Percentiles rank a stretch among this genome's conserved stretches.
phyloP scores from a whole-genome alignment of 1,140 invertebrate species.

The Procambarus virginalis region DNA sequence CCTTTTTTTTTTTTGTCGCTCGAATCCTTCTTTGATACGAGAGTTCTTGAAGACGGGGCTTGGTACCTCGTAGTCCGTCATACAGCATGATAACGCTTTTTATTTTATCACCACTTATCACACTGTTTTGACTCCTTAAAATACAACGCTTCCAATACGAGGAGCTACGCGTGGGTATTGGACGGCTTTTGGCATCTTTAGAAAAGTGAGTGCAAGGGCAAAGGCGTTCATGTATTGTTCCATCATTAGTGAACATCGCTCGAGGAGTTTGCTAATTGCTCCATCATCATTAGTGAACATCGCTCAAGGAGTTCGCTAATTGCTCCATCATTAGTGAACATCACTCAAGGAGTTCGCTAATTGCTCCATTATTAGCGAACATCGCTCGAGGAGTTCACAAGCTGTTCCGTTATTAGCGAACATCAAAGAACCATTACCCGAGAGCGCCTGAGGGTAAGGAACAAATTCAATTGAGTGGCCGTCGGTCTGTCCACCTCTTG shows the following conservation, averaged over 20 bases:
- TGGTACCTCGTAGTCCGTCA: not conserved
- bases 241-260: not conserved
- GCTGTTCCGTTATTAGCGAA: slow-evolving; percentile 29
- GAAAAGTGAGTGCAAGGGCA: not conserved
- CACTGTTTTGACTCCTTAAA: not conserved
- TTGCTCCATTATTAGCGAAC: too few relatives aligned
- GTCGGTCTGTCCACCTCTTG: slow-evolving; percentile 65
- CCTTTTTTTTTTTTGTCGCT: not conserved
- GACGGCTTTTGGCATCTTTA: not conserved
- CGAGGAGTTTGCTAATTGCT: not conserved
- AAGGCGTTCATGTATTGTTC: too few relatives aligned
- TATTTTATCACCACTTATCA: not conserved
- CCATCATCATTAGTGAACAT: not conserved
- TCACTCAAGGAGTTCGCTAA: not conserved
- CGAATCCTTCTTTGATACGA: not conserved
- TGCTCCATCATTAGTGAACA: slow-evolving; percentile 39
- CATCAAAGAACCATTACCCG: slow-evolving; percentile 63
- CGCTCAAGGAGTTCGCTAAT: not conserved
- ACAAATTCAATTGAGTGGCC: slow-evolving; percentile 66
- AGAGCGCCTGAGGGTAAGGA: slow-evolving; percentile 53
- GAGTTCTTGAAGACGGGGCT: not conserved
- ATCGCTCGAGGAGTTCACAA: not conserved
- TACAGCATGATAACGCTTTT: not conserved
- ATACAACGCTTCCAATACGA: not conserved
- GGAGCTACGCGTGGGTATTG: not conserved